Evolutionary conservation across 1,140 invertebrate species (phyloP).

Genomic region (Argopecten irradians): DNA sequence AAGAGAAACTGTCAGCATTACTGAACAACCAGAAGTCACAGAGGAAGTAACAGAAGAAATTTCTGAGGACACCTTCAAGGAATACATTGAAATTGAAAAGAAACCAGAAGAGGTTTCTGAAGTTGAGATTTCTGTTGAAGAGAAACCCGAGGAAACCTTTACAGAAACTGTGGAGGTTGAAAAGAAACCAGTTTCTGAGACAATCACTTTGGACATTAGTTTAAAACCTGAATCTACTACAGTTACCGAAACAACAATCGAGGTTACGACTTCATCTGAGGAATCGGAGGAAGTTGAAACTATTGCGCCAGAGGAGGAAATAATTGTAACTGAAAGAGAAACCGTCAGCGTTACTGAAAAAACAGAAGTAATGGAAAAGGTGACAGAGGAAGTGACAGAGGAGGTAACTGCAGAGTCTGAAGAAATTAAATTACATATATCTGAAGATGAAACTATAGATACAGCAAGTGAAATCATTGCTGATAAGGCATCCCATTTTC

Average conservation of each 20-base stretch:
- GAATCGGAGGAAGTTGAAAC: conserved; percentile 26
- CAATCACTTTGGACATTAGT: not conserved
- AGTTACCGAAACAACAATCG: not conserved
- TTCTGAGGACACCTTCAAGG: not conserved
- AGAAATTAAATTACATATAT: not conserved
- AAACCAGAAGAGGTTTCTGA: conserved; percentile 20
- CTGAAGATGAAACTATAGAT: not conserved
- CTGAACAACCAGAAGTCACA: not conserved
- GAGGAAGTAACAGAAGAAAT: not conserved
- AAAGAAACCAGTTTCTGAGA: not conserved
- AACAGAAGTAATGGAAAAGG: conserved; percentile 2
- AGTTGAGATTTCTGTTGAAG: conserved; percentile 34
- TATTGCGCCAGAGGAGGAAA: conserved; percentile 39
- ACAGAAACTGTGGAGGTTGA: not conserved
- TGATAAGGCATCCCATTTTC: too few species aligned
- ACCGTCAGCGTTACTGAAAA: conserved; percentile 23
- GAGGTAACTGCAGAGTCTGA: conserved; percentile 16
- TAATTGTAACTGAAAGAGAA: conserved; percentile 31
- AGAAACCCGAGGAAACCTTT: not conserved
- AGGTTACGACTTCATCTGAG: conserved; percentile 20
- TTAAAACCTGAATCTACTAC: conserved; percentile 8
- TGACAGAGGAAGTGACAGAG: conserved; percentile 31
- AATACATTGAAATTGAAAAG: not conserved
- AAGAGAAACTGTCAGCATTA: not conserved
- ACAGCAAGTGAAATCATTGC: not conserved